Percentiles rank a stretch among this genome's conserved stretches.
Conservation (phyloP, 2,888 invertebrate genomes). For the Hedychridium roseum region DNA sequence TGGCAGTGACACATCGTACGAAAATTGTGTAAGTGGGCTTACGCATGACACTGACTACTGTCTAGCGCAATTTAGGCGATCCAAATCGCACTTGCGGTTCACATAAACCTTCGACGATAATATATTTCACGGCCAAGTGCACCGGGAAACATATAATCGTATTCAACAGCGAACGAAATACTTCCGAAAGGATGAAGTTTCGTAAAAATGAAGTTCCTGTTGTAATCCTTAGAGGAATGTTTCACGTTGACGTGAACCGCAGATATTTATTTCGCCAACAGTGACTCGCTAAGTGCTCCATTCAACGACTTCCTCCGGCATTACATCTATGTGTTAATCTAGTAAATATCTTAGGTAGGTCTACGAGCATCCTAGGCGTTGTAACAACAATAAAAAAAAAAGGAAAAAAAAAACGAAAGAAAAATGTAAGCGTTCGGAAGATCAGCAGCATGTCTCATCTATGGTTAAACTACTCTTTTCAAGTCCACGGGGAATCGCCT, state of each 20-base stretch:
- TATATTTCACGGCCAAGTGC: constrained; percentile 4
- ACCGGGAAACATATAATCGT: too few relatives aligned
- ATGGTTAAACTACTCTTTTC: neutral
- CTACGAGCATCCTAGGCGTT: constrained; percentile 59
- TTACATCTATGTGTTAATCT: constrained; percentile 19
- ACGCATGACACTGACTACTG: too few relatives aligned
- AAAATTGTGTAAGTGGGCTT: neutral
- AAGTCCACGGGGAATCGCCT: neutral
- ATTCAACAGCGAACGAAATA: too few relatives aligned
- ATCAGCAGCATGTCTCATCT: constrained; percentile 1
- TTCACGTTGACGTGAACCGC: too few relatives aligned
- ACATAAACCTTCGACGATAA: constrained; percentile 38
- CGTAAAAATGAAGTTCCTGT: too few relatives aligned
- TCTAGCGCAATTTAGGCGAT: constrained; percentile 1
- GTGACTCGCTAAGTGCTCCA: too few relatives aligned
- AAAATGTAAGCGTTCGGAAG: neutral
- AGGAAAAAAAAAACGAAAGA: neutral
- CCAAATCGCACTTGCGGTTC: constrained; percentile 20
- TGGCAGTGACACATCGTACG: constrained; percentile 15
- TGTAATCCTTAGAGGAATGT: too few relatives aligned
- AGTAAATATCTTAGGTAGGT: constrained; percentile 30
- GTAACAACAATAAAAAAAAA: constrained; percentile 8
- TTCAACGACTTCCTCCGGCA: too few relatives aligned
- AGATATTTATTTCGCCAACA: too few relatives aligned
- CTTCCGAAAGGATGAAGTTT: too few relatives aligned